Percentiles rank a stretch among this genome's conserved stretches.
Evolutionary conservation across 2,888 invertebrate genomes (phyloP).

Genomic region (Parelbella ahira): DNA sequence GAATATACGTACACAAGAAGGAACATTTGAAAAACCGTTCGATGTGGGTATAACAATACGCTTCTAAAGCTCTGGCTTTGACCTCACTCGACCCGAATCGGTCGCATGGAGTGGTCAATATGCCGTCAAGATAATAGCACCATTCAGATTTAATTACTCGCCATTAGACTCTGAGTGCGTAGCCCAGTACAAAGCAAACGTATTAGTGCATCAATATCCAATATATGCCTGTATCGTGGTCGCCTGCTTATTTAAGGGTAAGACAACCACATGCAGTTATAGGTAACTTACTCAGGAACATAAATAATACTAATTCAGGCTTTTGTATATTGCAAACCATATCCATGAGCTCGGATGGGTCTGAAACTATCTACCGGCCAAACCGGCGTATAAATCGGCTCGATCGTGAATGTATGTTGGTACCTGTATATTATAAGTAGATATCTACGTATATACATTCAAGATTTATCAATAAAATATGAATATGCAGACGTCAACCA

Average conservation of each 20-base stretch:
- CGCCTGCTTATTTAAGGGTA: conserved; percentile 29
- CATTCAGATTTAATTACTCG: conserved; percentile 43
- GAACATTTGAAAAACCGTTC: background rate
- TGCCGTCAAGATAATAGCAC: conserved; percentile 17
- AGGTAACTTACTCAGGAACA: too few relatives aligned
- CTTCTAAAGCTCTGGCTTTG: conserved; percentile 4
- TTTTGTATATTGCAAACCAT: too few relatives aligned
- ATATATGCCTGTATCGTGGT: conserved; percentile 32
- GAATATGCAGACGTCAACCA: too few relatives aligned
- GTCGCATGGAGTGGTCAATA: conserved; percentile 13
- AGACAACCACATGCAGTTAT: conserved; percentile 1
- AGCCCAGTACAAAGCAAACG: conserved; percentile 48
- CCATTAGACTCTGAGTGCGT: conserved; percentile 43
- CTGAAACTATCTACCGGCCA: too few relatives aligned
- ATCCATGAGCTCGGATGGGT: too few relatives aligned
- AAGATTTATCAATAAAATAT: too few relatives aligned
- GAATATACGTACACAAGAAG: too few relatives aligned
- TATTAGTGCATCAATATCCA: conserved; percentile 49
- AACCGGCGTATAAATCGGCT: too few relatives aligned
- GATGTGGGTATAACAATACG: background rate
- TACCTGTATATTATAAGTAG: too few relatives aligned
- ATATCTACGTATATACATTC: too few relatives aligned
- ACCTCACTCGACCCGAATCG: conserved; percentile 9
- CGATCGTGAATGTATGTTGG: too few relatives aligned
- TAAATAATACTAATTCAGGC: too few relatives aligned